Conservation (phyloP, 2,888 invertebrate species). For the Drosophila niveifrons region DNA sequence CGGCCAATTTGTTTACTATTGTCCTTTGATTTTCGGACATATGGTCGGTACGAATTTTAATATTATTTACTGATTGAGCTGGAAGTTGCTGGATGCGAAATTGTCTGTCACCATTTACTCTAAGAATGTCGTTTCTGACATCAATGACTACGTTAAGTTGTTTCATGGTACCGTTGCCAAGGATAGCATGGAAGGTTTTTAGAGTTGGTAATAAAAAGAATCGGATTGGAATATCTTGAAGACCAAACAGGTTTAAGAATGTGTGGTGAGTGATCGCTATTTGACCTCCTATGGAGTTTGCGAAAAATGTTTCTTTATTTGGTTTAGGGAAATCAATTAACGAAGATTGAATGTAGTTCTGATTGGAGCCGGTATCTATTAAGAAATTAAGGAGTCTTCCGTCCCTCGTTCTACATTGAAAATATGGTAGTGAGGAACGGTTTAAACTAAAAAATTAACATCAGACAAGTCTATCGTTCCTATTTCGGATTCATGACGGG, state of each 20-base stretch:
- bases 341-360: neutral
- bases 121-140: slow-evolving; percentile 15
- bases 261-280: slow-evolving; percentile 6
- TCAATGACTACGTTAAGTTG: slow-evolving; percentile 12
- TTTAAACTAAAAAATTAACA: slow-evolving; percentile 11
- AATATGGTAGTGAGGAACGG: slow-evolving; percentile 18
- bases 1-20: neutral
- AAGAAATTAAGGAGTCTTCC: no score
- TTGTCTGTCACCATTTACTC: neutral
- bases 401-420: slow-evolving; percentile 10
- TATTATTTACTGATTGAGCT: neutral
- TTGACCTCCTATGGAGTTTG: slow-evolving; percentile 1
- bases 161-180: slow-evolving; percentile 12
- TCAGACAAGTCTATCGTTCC: neutral
- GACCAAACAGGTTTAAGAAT: slow-evolving; percentile 3
- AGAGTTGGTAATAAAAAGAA: slow-evolving; percentile 14
- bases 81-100: neutral
- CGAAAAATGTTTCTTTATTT: neutral
- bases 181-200: slow-evolving; percentile 16
- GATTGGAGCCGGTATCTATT: neutral
- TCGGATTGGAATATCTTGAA: slow-evolving; percentile 1
- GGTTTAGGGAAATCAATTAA: neutral
- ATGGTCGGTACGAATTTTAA: neutral
- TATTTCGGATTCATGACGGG: neutral
- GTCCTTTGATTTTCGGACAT: slow-evolving; percentile 14